Evolutionary conservation across 37 sponge, comb jelly and placozoan species (phyloP).

Genomic region (Diacarnus erythraeanus): DNA sequence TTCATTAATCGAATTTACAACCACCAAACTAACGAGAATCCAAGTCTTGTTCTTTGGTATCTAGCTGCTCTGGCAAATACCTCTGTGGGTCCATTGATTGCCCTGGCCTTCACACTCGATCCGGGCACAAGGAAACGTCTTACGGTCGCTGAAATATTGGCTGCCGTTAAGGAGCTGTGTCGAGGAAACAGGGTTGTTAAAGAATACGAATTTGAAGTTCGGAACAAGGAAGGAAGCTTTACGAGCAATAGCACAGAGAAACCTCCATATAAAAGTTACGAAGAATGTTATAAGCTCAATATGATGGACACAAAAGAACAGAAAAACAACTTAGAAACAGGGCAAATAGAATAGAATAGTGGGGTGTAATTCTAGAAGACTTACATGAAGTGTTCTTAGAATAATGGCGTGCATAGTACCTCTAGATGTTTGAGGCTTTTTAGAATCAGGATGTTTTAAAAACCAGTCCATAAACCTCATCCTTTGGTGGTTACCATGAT

Average conservation of each 20-base stretch:
- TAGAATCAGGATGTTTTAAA: too few relatives aligned
- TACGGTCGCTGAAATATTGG: background rate
- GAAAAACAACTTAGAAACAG: too few relatives aligned
- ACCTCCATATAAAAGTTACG: background rate
- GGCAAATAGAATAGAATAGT: too few relatives aligned
- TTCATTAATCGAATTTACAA: constrained; percentile 50
- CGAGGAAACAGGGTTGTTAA: background rate
- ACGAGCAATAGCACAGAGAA: background rate
- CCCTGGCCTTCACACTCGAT: constrained; percentile 35
- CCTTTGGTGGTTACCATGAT: too few relatives aligned
- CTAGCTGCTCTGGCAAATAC: constrained; percentile 4
- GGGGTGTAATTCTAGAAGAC: too few relatives aligned
- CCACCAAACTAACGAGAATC: background rate
- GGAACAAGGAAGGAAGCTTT: background rate
- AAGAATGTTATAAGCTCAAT: background rate
- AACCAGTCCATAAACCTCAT: too few relatives aligned
- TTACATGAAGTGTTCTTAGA: too few relatives aligned
- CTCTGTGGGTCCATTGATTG: constrained; percentile 30
- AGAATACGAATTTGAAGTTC: background rate
- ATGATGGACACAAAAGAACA: background rate
- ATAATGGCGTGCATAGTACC: too few relatives aligned
- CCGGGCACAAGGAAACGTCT: constrained; percentile 18
- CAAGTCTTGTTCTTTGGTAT: constrained; percentile 28
- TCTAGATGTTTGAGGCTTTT: too few relatives aligned
- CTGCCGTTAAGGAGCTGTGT: background rate